Conservation (phyloP, 2,888 invertebrate genomes). For the Diaphora mendica region DNA sequence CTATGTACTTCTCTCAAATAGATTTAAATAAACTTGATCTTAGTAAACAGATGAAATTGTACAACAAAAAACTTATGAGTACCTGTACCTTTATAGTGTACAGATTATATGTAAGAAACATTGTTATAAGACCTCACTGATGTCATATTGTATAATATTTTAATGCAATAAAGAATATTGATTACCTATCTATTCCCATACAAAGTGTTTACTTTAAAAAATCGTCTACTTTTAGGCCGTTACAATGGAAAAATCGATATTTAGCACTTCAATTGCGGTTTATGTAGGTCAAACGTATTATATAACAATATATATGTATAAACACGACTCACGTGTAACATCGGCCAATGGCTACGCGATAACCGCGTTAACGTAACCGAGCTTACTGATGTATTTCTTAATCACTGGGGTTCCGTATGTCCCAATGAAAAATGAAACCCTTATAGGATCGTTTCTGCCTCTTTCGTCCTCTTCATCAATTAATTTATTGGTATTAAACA, state of each 20-base stretch:
- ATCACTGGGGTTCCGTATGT: too few relatives aligned
- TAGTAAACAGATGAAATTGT: background rate
- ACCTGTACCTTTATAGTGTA: background rate
- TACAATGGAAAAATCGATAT: slow-evolving; percentile 21
- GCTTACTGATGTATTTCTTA: too few relatives aligned
- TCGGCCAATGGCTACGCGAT: background rate
- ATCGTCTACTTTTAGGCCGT: background rate
- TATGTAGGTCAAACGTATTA: slow-evolving; percentile 22
- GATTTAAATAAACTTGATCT: background rate
- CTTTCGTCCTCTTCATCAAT: too few relatives aligned
- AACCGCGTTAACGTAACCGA: too few relatives aligned
- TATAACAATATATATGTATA: slow-evolving; percentile 10
- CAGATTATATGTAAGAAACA: background rate
- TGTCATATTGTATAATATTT: background rate
- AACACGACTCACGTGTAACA: slow-evolving; percentile 14
- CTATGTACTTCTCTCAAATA: background rate
- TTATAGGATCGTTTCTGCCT: too few relatives aligned
- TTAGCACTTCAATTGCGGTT: slow-evolving; percentile 17
- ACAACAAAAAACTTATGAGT: background rate
- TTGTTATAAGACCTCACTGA: background rate
- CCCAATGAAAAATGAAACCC: too few relatives aligned
- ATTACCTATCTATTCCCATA: background rate
- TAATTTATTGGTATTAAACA: too few relatives aligned
- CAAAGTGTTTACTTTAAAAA: background rate
- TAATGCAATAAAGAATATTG: background rate